These are phyloP conservation scores for Brachionus plicatilis DNA, from an alignment of 1,140 invertebrate genomes.

Conservation along the genomic window DNA sequence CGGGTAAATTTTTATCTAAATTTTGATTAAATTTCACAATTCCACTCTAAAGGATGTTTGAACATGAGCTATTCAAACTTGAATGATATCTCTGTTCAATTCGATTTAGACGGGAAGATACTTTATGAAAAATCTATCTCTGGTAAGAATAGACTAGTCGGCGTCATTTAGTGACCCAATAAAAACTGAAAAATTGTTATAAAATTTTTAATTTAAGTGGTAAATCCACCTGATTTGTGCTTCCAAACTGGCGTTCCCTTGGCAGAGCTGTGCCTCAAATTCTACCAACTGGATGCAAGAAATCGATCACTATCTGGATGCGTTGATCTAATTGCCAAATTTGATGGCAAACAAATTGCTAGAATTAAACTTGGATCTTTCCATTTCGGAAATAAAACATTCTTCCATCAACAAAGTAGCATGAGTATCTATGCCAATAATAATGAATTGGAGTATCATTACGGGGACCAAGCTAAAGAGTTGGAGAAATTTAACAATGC, in stretches of 20 bases:
- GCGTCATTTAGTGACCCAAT: too few relatives aligned
- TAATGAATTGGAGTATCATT: not conserved
- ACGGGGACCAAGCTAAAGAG: not conserved
- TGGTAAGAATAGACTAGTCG: not conserved
- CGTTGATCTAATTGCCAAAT: constrained; percentile 12
- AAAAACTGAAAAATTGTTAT: not conserved
- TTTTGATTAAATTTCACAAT: not conserved
- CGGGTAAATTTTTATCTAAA: not conserved
- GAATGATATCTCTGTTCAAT: not conserved
- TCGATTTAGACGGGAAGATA: not conserved
- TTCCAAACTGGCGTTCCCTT: not conserved
- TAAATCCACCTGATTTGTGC: not conserved
- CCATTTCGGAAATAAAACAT: not conserved
- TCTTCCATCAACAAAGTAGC: not conserved
- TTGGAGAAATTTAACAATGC: not conserved
- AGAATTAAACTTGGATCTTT: constrained; percentile 24
- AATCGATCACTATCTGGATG: constrained; percentile 11
- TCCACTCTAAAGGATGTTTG: not conserved
- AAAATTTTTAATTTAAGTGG: not conserved
- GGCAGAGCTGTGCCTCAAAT: not conserved
- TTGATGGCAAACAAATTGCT: constrained; percentile 4
- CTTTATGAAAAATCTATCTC: constrained; percentile 7
- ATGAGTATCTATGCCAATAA: not conserved
- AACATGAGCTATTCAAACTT: constrained; percentile 27
- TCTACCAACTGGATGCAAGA: constrained; percentile 14